Evolutionary conservation across 1,140 invertebrate species (phyloP), one percentile per base, ranked within the genome.

Genomic region (Drosophila simulans): DNA sequence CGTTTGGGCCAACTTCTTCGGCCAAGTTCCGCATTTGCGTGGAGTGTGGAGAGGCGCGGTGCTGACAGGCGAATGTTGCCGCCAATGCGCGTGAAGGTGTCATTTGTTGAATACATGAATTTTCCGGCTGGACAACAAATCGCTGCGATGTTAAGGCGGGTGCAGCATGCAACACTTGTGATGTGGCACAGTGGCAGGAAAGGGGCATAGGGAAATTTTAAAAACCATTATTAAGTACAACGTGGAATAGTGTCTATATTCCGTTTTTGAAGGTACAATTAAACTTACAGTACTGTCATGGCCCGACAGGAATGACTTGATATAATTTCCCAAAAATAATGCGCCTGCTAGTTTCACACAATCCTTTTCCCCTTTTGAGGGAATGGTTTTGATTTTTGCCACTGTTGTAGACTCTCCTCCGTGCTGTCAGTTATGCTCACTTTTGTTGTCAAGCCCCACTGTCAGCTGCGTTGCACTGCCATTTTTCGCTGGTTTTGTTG

Each of bases 101-200:
- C 88, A 90, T 88, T 90, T 90, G 82, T 84, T 76, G 80, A 65
- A 51, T 78, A 78, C 86, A 83, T 86, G 86, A 66, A 91, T 86
- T 83, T 88, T 77, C 68, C 74, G 86, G 78, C 86, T 79, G 74
- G 79, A 57, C 69, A 80, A 85, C 76, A 89, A 85, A 89, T 85
- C 84, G 82, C 72, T 46, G 22, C 49, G 54, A 57, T 75, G 45
- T 45, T 62, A 78, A 70, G 68, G 56, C 57, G 54, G 59, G 51
- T 48, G 66, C 75, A 75, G 57, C 72, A 76, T 64, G 60, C 65
- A 60, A 59, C 63, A 70, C 75, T 83, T 88, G 79, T 76, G 64
- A 57, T 45, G 43, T 40, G 25, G 58, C 51, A 74, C 58, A 51
- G 58, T 64, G 72, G 46, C 12, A 12, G 20, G 12, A 53, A 17